Base-by-base conservation (phyloP, 2,888 invertebrate genomes). In the Drosophila meridionalis region DNA sequence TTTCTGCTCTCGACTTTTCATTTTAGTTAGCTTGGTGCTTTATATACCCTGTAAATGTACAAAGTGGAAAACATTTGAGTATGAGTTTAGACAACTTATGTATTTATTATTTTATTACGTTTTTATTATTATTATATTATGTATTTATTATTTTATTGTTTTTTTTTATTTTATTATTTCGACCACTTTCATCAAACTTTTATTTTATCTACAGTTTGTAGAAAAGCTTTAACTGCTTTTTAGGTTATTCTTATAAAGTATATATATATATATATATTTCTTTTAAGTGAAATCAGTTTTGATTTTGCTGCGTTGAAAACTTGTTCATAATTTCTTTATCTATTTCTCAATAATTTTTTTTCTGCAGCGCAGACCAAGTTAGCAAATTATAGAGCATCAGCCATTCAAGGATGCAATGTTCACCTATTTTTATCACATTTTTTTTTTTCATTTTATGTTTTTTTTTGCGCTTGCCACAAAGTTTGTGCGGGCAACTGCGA, bases 401-500 rank as follows among this genome's bases (percentile, higher is more conserved):
- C 28, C 40, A 55, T 28, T 38, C 28, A 28, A 55, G 55, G 40
- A 20, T 36, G 36, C 34, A 30, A 6, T 20, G n/a, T 6, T 55
- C 53, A 55, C 36, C 53, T 38, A 55, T n/a, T 38, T 30, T 30
- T 52, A 26, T 26, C 26, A 11, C 42, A 34, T 38, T 38, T 45
- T 61, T 57, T 42, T 14, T 11, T 14, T 45, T 34, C 32, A n/a
- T 62, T 57, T 55, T 30, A 12, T 36, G 26, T 38, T 32, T 65
- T 57, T 53, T 30, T n/a, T 30, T 42, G 43, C 32, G 43, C 38
- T 58, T 43, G 62, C 73, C 67, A 62, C 67, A 78, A 75, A 78
- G 72, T 78, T 78, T 78, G 72, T 75, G 62, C 75, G 67, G 77
- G 78, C 60, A 67, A 70, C 66, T 78, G 77, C 67, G 77, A 70